phyloP scores from a whole-genome alignment of 2,797 vertebrate species.

The Periophthalmus magnuspinnatus region DNA sequence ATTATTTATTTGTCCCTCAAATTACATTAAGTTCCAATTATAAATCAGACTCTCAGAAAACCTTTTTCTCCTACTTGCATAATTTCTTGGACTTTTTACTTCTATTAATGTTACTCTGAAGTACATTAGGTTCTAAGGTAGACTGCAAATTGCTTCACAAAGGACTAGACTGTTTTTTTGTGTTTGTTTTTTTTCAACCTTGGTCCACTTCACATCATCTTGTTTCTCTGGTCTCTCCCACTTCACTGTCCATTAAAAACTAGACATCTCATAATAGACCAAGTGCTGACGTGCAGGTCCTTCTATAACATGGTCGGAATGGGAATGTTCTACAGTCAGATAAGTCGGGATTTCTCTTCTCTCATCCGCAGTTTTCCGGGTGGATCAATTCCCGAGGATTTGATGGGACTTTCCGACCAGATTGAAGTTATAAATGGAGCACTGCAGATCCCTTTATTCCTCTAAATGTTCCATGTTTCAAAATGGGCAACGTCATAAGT shows the following conservation, averaged over 20 bases:
- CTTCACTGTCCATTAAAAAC: background rate
- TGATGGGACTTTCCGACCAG: slow-evolving; percentile 37
- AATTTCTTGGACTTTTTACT: too few relatives aligned
- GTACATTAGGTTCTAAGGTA: too few relatives aligned
- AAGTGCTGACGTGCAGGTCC: slow-evolving; percentile 19
- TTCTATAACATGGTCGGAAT: slow-evolving; percentile 21
- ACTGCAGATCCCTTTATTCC: slow-evolving; percentile 21
- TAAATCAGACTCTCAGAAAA: too few relatives aligned
- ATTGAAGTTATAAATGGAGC: slow-evolving; percentile 34
- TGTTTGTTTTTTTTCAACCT: background rate
- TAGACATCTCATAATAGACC: slow-evolving; percentile 5
- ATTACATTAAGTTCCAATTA: too few relatives aligned
- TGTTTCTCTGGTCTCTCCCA: background rate
- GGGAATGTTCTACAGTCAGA: slow-evolving; percentile 23
- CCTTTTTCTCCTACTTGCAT: too few relatives aligned
- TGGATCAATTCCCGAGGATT: slow-evolving; percentile 55
- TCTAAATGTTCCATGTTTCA: slow-evolving; percentile 28
- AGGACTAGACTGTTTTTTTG: background rate
- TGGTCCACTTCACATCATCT: background rate
- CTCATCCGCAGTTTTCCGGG: slow-evolving; percentile 26
- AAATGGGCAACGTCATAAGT: slow-evolving; percentile 43
- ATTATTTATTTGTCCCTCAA: too few relatives aligned
- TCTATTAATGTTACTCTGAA: too few relatives aligned
- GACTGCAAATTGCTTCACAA: background rate
- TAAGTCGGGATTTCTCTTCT: slow-evolving; percentile 31